These are phyloP conservation scores for Thalassophryne amazonica DNA, from an alignment of 2,797 vertebrate species.

Conservation along the genomic window DNA sequence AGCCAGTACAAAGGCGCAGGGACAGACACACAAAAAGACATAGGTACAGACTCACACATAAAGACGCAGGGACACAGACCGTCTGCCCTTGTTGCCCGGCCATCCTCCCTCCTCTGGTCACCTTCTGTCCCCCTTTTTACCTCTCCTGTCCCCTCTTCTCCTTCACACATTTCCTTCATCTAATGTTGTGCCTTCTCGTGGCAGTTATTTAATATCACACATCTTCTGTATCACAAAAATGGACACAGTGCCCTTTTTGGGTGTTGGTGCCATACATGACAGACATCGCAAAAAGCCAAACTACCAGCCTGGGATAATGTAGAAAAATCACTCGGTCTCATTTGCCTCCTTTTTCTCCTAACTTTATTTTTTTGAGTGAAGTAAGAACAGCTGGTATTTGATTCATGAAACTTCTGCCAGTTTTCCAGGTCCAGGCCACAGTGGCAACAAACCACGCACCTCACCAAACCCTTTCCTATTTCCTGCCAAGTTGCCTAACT, in stretches of 20 bases:
- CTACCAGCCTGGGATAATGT: conserved; percentile 42
- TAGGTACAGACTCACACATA: conserved; percentile 40
- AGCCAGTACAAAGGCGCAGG: conserved; percentile 69
- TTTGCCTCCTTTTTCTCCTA: too few species aligned
- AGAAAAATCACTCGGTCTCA: too few species aligned
- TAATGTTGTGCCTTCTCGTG: neutral
- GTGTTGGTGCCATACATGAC: conserved; percentile 39
- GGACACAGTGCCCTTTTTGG: conserved; percentile 39
- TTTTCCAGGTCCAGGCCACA: too few species aligned
- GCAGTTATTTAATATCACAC: conserved; percentile 23
- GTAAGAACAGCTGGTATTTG: too few species aligned
- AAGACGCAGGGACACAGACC: conserved; percentile 26
- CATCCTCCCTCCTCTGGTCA: conserved; percentile 20
- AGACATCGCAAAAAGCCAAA: conserved; percentile 44
- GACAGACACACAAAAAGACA: conserved; percentile 47
- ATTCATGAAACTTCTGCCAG: too few species aligned
- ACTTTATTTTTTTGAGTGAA: too few species aligned
- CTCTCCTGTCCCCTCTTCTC: neutral
- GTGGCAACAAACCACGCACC: too few species aligned
- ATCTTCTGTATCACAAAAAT: conserved; percentile 2
- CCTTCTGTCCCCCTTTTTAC: conserved; percentile 16
- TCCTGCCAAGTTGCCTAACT: too few species aligned
- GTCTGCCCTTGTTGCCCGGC: conserved; percentile 52
- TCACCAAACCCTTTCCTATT: too few species aligned
- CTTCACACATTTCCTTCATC: neutral